Percentiles rank a stretch among this genome's conserved stretches.
These are phyloP conservation scores for Erinaceus europaeus DNA, from an alignment of 2,113 vertebrate genomes.

Conservation along the genomic window DNA sequence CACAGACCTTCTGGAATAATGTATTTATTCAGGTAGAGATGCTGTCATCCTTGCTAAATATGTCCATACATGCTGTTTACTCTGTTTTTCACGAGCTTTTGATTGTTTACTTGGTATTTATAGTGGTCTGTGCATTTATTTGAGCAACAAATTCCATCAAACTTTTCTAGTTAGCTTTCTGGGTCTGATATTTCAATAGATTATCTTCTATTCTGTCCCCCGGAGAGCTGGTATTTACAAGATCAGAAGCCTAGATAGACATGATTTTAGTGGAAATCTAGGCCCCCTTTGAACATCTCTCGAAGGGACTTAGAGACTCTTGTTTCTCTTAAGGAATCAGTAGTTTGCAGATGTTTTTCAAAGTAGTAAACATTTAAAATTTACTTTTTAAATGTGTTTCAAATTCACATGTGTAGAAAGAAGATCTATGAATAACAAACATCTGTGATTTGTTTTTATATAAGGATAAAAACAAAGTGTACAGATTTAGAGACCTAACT, in stretches of 20 bases:
- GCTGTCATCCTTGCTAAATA: constrained; percentile 30
- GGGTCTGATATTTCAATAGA: constrained; percentile 68
- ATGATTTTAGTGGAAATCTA: not conserved
- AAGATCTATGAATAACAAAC: not conserved
- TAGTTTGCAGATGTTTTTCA: not conserved
- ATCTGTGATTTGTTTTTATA: not conserved
- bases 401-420: not conserved
- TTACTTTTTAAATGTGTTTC: not conserved
- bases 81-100: constrained; percentile 29
- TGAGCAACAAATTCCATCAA: constrained; percentile 61
- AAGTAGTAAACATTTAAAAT: not conserved
- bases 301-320: not conserved
- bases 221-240: constrained; percentile 65
- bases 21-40: constrained; percentile 55
- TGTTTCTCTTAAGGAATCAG: not conserved
- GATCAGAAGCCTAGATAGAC: not conserved
- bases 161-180: constrained; percentile 43
- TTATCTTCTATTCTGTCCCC: constrained; percentile 35
- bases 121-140: constrained; percentile 45
- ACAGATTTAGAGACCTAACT: not conserved
- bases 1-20: constrained; percentile 2
- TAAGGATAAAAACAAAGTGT: not conserved
- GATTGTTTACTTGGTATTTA: constrained; percentile 67
- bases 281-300: not conserved
- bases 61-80: constrained; percentile 45